These are phyloP conservation scores for Spodoptera exigua DNA, from an alignment of 2,888 invertebrate genomes.

Conservation along the genomic window DNA sequence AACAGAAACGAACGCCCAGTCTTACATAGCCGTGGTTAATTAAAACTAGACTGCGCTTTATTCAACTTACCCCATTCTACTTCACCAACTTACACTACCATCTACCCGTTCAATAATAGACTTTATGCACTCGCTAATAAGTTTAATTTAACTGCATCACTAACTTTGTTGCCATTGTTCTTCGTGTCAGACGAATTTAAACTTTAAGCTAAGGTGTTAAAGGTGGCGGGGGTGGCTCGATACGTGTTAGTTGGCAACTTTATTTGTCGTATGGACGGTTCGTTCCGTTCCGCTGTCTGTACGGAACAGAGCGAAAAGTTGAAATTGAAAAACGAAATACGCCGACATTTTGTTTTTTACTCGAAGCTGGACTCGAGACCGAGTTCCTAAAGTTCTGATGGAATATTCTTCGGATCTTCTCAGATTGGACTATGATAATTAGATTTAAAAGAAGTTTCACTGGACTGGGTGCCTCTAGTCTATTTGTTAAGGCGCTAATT, in stretches of 20 bases:
- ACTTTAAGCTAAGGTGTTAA: conserved; percentile 43
- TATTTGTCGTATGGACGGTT: conserved; percentile 46
- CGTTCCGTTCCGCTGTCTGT: conserved; percentile 55
- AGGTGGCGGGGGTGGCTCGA: conserved; percentile 26
- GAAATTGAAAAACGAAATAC: conserved; percentile 63
- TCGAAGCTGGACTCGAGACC: conserved; percentile 2
- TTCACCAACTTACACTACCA: conserved; percentile 18
- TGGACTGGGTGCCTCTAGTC: neutral
- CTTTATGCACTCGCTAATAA: conserved; percentile 30
- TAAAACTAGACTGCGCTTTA: conserved; percentile 53
- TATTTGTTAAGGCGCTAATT: conserved; percentile 12
- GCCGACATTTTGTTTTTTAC: conserved; percentile 22
- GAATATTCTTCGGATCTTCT: conserved; percentile 22
- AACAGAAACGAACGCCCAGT: conserved; percentile 34
- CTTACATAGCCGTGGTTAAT: conserved; percentile 51
- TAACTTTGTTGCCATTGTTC: conserved; percentile 40
- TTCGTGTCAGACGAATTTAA: conserved; percentile 36
- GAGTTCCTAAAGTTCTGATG: conserved; percentile 28
- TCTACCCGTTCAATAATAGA: conserved; percentile 32
- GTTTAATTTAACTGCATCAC: conserved; percentile 32
- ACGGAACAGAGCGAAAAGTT: conserved; percentile 61
- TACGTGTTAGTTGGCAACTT: conserved; percentile 38
- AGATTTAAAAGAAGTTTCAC: conserved; percentile 15
- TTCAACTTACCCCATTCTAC: conserved; percentile 39
- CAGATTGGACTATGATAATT: conserved; percentile 1